Evolutionary conservation across 2,113 vertebrate genomes (phyloP).

Genomic region (Scatophagus argus): DNA sequence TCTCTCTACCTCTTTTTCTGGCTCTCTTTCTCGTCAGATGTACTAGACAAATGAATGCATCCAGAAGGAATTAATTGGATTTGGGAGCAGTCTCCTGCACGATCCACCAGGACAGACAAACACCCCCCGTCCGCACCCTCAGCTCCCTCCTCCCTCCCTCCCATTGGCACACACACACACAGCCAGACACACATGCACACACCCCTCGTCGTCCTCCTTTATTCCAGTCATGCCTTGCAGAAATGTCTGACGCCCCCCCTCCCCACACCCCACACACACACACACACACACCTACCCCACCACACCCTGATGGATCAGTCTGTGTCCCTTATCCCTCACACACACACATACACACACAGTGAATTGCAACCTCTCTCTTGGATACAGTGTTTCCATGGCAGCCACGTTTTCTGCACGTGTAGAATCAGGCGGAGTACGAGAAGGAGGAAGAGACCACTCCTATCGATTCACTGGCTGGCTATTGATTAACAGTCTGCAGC

Average conservation of each 20-base stretch:
- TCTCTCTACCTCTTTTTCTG: slow-evolving; percentile 33
- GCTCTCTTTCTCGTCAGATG: slow-evolving; percentile 64
- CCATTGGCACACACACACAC: slow-evolving; percentile 41
- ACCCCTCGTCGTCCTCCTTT: slow-evolving; percentile 70
- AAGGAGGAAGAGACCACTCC: slow-evolving; percentile 68
- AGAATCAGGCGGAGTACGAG: slow-evolving; percentile 56
- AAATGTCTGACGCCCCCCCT: slow-evolving; percentile 77
- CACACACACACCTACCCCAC: slow-evolving; percentile 48
- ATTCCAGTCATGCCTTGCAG: slow-evolving; percentile 82
- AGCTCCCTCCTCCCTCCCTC: slow-evolving; percentile 30
- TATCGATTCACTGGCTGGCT: slow-evolving; percentile 59
- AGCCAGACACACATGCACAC: slow-evolving; percentile 28
- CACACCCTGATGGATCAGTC: slow-evolving; percentile 68
- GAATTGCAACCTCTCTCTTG: slow-evolving; percentile 72
- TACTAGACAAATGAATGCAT: slow-evolving; percentile 81
- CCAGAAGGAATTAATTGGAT: slow-evolving; percentile 85
- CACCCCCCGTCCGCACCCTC: slow-evolving; percentile 49
- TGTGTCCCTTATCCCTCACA: slow-evolving; percentile 68
- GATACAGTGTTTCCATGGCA: slow-evolving; percentile 83
- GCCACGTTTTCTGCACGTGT: slow-evolving; percentile 80
- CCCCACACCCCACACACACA: slow-evolving; percentile 46
- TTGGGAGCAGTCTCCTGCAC: slow-evolving; percentile 80
- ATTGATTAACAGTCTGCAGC: slow-evolving; percentile 69
- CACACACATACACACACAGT: slow-evolving; percentile 52
- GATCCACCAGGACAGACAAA: slow-evolving; percentile 78